Percentiles rank a stretch among this genome's conserved stretches.
These are phyloP conservation scores for Coilia nasus DNA, from an alignment of 2,797 vertebrate genomes.

Conservation along the genomic window DNA sequence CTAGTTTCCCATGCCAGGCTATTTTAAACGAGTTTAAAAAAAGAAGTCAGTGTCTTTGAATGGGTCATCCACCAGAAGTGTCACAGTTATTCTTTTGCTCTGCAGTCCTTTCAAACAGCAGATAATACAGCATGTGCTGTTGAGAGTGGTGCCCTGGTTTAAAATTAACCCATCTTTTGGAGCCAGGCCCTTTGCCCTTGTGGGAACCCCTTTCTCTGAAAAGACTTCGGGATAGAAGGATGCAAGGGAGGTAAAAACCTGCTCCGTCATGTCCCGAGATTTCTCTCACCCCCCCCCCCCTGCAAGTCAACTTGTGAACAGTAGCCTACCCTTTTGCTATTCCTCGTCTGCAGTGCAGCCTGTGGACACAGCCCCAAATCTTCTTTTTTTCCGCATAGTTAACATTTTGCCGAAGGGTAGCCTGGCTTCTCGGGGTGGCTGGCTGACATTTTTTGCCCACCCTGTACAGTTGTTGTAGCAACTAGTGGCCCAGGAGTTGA, in stretches of 20 bases:
- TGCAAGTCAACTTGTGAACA: not conserved
- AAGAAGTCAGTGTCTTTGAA: not conserved
- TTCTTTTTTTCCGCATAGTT: slow-evolving; percentile 74
- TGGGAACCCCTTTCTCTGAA: not conserved
- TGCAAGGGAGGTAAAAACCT: not conserved
- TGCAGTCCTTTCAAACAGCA: slow-evolving; percentile 48
- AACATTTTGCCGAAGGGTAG: slow-evolving; percentile 79
- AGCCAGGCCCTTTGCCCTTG: not conserved
- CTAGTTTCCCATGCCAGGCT: not conserved
- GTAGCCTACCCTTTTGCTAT: not conserved
- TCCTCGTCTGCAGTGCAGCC: not conserved
- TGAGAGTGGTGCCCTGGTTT: slow-evolving; percentile 61
- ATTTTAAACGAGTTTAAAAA: not conserved
- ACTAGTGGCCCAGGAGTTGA: slow-evolving; percentile 83
- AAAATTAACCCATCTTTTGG: slow-evolving; percentile 56
- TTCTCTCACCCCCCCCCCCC: not conserved
- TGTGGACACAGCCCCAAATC: not conserved
- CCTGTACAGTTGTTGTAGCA: slow-evolving; percentile 86
- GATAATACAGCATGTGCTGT: slow-evolving; percentile 50
- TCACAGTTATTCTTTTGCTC: slow-evolving; percentile 30
- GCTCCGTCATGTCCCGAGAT: not conserved
- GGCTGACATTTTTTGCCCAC: slow-evolving; percentile 83
- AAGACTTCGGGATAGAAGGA: not conserved
- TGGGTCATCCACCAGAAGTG: slow-evolving; percentile 37
- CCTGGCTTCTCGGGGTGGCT: slow-evolving; percentile 80